Conservation (phyloP, 2,797 vertebrate genomes). For the Propithecus deckenii region DNA sequence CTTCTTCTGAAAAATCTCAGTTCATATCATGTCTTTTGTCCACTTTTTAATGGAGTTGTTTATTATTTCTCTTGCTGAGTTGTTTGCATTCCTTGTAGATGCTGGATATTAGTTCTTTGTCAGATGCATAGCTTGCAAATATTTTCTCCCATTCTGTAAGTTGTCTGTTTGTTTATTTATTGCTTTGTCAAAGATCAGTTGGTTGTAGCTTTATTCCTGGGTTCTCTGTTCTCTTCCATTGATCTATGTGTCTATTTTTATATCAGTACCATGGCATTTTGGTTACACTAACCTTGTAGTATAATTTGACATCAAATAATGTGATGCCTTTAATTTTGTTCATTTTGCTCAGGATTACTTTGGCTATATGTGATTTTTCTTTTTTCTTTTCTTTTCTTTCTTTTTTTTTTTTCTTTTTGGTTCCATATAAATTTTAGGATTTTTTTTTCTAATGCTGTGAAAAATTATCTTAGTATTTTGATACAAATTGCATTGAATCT, state of each 20-base stretch:
- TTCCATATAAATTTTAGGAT: neutral
- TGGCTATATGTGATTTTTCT: neutral
- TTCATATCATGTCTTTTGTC: neutral
- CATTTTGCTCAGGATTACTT: neutral
- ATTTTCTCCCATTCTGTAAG: neutral
- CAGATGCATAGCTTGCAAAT: neutral
- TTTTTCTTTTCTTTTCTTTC: too few relatives aligned
- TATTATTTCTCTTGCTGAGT: neutral
- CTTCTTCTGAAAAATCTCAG: neutral
- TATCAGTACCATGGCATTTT: neutral
- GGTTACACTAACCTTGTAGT: neutral
- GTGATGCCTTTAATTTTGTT: neutral
- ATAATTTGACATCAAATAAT: neutral
- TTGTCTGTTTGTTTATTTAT: neutral
- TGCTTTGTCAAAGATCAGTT: neutral
- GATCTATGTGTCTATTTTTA: neutral
- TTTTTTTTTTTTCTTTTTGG: too few relatives aligned
- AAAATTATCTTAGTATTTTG: neutral
- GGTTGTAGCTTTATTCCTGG: neutral
- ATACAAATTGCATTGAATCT: too few relatives aligned
- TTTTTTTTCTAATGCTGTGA: neutral
- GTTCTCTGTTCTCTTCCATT: neutral
- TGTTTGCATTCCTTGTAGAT: neutral
- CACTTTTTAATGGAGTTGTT: neutral
- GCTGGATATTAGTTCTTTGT: neutral